phyloP scores from a whole-genome alignment of 2,797 vertebrate species.

The Brachyrhaphis roseni region DNA sequence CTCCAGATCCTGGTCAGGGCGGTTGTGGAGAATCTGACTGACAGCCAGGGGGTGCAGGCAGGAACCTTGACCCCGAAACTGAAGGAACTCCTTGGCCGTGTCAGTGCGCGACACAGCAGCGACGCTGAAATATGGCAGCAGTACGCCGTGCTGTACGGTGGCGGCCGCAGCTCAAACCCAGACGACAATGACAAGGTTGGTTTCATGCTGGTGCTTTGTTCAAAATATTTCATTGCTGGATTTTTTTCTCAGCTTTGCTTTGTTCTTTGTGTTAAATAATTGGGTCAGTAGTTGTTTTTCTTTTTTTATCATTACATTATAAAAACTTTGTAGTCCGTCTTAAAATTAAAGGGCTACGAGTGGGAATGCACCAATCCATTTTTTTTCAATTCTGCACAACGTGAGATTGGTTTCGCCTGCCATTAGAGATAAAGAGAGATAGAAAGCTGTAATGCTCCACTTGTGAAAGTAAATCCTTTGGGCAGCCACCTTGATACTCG shows the following conservation, averaged over 20 bases:
- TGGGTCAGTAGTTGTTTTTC: background rate
- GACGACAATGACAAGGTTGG: slow-evolving; percentile 91
- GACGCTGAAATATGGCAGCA: slow-evolving; percentile 88
- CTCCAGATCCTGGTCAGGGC: slow-evolving; percentile 89
- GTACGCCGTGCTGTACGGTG: slow-evolving; percentile 88
- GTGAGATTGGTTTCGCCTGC: background rate
- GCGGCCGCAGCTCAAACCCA: slow-evolving; percentile 76
- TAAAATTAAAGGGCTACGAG: background rate
- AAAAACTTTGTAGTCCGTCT: background rate
- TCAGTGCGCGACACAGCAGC: slow-evolving; percentile 86
- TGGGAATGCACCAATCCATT: too few relatives aligned
- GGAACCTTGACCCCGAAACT: slow-evolving; percentile 79
- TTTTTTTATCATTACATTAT: background rate
- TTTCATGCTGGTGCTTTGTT: background rate
- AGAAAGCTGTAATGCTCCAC: too few relatives aligned
- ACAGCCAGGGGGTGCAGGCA: slow-evolving; percentile 79
- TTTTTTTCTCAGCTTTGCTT: background rate
- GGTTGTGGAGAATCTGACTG: slow-evolving; percentile 81
- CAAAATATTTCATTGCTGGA: background rate
- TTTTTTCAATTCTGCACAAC: background rate
- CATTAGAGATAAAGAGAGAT: too few relatives aligned
- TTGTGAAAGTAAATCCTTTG: too few relatives aligned
- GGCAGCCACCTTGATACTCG: too few relatives aligned
- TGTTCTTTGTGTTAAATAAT: background rate
- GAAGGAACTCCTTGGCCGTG: slow-evolving; percentile 89